These are phyloP conservation scores for Serranochromis macrocephalus DNA, from an alignment of 2,113 vertebrate genomes.

Conservation along the genomic window DNA sequence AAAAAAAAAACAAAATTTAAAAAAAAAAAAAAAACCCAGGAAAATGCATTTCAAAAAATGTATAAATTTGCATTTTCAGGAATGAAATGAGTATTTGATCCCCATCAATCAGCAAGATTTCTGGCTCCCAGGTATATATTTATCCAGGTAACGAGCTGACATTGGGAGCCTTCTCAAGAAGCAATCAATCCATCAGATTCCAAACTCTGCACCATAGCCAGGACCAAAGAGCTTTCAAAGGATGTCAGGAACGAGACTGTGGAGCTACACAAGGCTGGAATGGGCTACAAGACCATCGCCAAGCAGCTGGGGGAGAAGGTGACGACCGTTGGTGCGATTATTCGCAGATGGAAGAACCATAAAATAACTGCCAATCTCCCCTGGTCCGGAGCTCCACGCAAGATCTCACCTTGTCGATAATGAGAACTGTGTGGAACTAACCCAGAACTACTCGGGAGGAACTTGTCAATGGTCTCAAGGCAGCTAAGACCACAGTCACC, in stretches of 20 bases:
- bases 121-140: neutral
- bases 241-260: neutral
- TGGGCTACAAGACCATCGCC: neutral
- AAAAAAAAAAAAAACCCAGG: accelerated
- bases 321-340: neutral
- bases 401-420: no score
- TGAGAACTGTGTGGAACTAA: neutral
- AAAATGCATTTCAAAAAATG: neutral
- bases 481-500: neutral
- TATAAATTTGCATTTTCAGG: neutral
- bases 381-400: accelerated
- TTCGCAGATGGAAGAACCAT: accelerated
- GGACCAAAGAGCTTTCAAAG: neutral
- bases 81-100: neutral
- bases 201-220: neutral
- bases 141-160: neutral
- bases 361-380: neutral
- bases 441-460: neutral
- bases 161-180: neutral
- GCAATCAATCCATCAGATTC: neutral
- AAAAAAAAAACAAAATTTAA: neutral
- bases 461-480: neutral
- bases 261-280: neutral
- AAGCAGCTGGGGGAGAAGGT: neutral
- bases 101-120: neutral